These are phyloP conservation scores for Callocephalon fimbriatum DNA, from an alignment of 2,113 vertebrate species.

Conservation along the genomic window DNA sequence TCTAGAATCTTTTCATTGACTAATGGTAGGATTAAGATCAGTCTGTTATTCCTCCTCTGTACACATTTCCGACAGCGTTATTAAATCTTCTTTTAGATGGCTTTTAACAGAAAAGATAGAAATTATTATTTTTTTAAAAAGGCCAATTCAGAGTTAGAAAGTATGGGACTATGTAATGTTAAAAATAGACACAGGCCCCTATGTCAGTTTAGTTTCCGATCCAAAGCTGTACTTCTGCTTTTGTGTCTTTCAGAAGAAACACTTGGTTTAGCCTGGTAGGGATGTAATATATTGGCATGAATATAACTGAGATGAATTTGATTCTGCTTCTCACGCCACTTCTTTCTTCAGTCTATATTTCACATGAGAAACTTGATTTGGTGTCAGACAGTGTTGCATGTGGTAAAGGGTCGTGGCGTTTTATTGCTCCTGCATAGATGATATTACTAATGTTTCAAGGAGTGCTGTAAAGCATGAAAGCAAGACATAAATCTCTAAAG, in stretches of 20 bases:
- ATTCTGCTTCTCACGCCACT: background rate
- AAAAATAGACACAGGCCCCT: background rate
- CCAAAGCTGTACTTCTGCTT: background rate
- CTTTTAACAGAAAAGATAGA: background rate
- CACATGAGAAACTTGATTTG: constrained; percentile 48
- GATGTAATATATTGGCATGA: constrained; percentile 14
- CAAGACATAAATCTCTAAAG: constrained; percentile 49
- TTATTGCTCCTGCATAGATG: constrained; percentile 44
- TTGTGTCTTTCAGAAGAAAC: background rate
- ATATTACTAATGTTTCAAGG: constrained; percentile 60
- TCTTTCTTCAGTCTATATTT: constrained; percentile 40
- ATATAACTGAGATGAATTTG: constrained; percentile 22
- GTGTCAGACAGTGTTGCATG: constrained; percentile 37
- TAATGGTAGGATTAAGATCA: constrained; percentile 35
- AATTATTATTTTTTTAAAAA: background rate
- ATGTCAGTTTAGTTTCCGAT: background rate
- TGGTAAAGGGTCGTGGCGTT: constrained; percentile 35
- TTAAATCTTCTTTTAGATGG: background rate
- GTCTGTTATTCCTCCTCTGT: background rate
- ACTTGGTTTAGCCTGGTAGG: background rate
- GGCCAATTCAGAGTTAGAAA: background rate
- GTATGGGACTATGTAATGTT: background rate
- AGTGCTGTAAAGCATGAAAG: constrained; percentile 46
- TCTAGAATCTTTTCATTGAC: background rate
- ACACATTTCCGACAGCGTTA: background rate